Evolutionary conservation across 2,113 vertebrate genomes (phyloP).

Genomic region (Myodes glareolus): DNA sequence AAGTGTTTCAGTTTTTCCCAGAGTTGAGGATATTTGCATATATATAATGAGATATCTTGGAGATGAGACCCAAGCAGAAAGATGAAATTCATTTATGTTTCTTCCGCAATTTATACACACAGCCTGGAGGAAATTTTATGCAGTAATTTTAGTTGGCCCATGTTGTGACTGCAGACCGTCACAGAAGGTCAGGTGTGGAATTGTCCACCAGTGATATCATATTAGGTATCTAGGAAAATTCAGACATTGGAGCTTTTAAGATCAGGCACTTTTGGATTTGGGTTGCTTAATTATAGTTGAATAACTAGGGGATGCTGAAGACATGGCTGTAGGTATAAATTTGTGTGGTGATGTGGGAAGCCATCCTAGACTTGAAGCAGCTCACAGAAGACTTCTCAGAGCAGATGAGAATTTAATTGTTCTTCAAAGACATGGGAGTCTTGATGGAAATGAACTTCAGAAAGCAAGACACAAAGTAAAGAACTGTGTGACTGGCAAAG

Average conservation of each 20-base stretch:
- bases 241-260: background rate
- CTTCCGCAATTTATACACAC: background rate
- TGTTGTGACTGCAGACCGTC: background rate
- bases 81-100: slow-evolving; percentile 3
- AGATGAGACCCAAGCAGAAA: background rate
- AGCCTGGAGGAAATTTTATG: background rate
- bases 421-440: background rate
- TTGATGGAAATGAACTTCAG: background rate
- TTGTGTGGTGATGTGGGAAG: background rate
- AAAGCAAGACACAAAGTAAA: background rate
- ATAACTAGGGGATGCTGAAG: background rate
- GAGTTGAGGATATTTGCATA: background rate
- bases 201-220: background rate
- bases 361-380: background rate
- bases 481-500: background rate
- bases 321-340: background rate
- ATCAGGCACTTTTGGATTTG: background rate
- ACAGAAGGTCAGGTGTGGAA: background rate
- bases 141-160: background rate
- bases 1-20: background rate
- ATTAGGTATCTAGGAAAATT: background rate
- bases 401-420: background rate
- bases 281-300: background rate
- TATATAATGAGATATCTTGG: background rate
- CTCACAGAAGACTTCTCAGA: background rate